A percentile compares a stretch with the other conserved stretches of the same genome.
These are phyloP conservation scores for Arvicanthis niloticus DNA, from an alignment of 2,113 vertebrate genomes.

Conservation along the genomic window DNA sequence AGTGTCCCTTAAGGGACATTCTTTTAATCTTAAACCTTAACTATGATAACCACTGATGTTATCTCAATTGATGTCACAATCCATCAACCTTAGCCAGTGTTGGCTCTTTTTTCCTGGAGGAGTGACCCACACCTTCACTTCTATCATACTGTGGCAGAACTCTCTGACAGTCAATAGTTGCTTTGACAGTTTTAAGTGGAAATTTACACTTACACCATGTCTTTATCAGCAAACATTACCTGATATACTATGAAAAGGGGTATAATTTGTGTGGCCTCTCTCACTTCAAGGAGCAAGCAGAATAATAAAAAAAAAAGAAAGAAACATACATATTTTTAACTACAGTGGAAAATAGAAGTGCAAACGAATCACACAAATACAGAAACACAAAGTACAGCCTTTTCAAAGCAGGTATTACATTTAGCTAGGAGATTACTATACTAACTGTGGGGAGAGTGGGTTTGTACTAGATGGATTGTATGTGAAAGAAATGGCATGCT, in stretches of 20 bases:
- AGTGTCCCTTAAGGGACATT: too few species aligned
- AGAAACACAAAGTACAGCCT: background rate
- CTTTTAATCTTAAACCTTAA: too few species aligned
- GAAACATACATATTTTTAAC: background rate
- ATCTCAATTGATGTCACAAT: too few species aligned
- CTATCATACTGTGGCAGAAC: background rate
- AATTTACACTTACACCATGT: background rate
- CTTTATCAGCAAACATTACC: conserved; percentile 40
- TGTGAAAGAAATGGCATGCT: background rate
- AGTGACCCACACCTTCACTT: background rate
- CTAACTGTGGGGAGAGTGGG: background rate
- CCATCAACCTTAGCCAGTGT: too few species aligned
- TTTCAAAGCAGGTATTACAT: background rate
- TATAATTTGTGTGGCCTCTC: background rate
- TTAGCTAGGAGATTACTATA: background rate
- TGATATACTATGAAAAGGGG: background rate
- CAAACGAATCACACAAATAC: background rate
- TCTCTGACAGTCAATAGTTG: background rate
- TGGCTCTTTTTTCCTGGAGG: too few species aligned
- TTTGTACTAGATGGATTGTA: background rate
- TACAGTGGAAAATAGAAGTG: conserved; percentile 5
- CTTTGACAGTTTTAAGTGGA: conserved; percentile 5
- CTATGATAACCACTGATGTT: too few species aligned
- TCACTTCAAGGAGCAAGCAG: background rate
- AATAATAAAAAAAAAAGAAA: background rate